A percentile compares a stretch with the other conserved stretches of the same genome.
Evolutionary conservation across 92 coral and sea anemone species (phyloP).

Genomic region (Anthopleura xanthogrammica): DNA sequence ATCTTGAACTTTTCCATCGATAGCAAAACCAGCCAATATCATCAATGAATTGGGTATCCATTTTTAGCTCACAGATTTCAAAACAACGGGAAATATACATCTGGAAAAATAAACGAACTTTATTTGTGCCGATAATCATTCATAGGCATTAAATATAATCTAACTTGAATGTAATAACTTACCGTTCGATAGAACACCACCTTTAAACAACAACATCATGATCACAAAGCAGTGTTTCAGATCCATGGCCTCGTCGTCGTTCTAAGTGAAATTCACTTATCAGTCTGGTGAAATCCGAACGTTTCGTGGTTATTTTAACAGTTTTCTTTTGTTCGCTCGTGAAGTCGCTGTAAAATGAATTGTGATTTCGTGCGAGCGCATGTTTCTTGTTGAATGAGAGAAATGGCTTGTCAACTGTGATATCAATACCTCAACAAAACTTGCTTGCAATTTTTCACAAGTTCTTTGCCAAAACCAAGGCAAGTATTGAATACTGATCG

Average conservation of each 20-base stretch:
- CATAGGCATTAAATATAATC: not conserved
- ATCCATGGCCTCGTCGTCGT: not conserved
- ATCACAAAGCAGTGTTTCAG: not conserved
- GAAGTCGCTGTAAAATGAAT: not conserved
- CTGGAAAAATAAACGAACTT: constrained; percentile 8
- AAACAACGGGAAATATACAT: constrained; percentile 15
- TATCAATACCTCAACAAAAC: not conserved
- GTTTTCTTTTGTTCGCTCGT: constrained; percentile 4
- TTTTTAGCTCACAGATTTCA: not conserved
- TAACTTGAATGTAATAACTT: not conserved
- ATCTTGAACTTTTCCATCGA: not conserved
- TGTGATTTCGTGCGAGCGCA: not conserved
- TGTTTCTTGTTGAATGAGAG: not conserved
- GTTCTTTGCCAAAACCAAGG: constrained; percentile 21
- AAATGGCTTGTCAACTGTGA: not conserved
- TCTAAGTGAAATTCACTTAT: constrained; percentile 32
- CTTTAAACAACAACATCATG: constrained; percentile 4
- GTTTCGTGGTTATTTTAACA: not conserved
- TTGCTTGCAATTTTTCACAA: constrained; percentile 17
- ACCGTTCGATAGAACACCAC: constrained; percentile 19
- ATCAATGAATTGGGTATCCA: not conserved
- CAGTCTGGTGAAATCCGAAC: not conserved
- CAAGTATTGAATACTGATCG: not conserved
- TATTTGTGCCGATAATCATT: not conserved
- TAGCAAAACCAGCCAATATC: constrained; percentile 2